A percentile compares a stretch with the other conserved stretches of the same genome.
Evolutionary conservation across 1,140 invertebrate genomes (phyloP).

Genomic region (Plodia interpunctella): DNA sequence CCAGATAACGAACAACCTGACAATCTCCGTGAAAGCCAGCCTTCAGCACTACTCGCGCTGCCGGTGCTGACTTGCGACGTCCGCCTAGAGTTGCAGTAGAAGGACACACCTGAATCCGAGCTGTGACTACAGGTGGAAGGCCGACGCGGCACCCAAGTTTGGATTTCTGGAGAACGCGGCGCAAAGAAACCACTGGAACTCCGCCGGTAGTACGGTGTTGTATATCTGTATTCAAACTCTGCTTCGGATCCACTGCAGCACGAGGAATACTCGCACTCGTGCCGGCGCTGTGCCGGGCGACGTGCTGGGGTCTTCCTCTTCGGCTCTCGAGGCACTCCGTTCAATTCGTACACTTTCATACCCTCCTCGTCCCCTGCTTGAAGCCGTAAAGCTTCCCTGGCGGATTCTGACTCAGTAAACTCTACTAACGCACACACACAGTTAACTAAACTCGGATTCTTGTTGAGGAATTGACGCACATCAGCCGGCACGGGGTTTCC

Average conservation of each 20-base stretch:
- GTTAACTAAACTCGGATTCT: slow-evolving; percentile 90
- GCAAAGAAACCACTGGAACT: slow-evolving; percentile 79
- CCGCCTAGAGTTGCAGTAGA: slow-evolving; percentile 78
- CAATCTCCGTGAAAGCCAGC: slow-evolving; percentile 76
- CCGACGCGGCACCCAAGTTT: slow-evolving; percentile 81
- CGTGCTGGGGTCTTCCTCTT: slow-evolving; percentile 75
- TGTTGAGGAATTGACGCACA: slow-evolving; percentile 91
- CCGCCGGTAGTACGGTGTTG: slow-evolving; percentile 74
- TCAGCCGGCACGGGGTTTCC: slow-evolving; percentile 92
- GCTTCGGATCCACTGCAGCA: slow-evolving; percentile 83
- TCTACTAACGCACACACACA: slow-evolving; percentile 92
- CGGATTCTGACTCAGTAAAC: slow-evolving; percentile 91
- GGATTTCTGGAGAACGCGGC: slow-evolving; percentile 76
- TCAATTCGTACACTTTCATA: slow-evolving; percentile 78
- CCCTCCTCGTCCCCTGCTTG: slow-evolving; percentile 66
- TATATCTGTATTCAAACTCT: slow-evolving; percentile 79
- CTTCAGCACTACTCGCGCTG: slow-evolving; percentile 76
- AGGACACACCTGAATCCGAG: slow-evolving; percentile 74
- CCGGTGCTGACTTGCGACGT: slow-evolving; percentile 78
- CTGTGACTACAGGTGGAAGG: slow-evolving; percentile 78
- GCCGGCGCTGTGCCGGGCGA: slow-evolving; percentile 60
- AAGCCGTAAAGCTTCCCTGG: slow-evolving; percentile 86
- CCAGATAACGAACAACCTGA: slow-evolving; percentile 77
- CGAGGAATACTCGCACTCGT: slow-evolving; percentile 78
- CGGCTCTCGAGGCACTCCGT: slow-evolving; percentile 78